Evolutionary conservation across 64 coral and sea anemone genomes (phyloP).

Genomic region (Montipora cactus): DNA sequence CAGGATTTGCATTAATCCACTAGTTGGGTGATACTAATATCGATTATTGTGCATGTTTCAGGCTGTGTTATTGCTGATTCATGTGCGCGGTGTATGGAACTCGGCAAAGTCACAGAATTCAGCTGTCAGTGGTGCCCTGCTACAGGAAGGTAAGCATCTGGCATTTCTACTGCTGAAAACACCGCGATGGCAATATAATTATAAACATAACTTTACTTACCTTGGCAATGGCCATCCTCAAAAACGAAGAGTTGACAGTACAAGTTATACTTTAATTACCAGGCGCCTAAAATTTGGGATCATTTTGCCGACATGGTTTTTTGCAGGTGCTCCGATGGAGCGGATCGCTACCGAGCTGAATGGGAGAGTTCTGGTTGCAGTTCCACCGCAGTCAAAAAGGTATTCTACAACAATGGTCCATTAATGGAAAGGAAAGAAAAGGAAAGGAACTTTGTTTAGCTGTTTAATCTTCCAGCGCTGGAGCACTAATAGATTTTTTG

Average conservation of each 20-base stretch:
- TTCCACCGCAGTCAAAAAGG: background rate
- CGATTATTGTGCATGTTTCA: background rate
- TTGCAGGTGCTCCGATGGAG: constrained; percentile 65
- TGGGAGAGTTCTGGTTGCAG: constrained; percentile 16
- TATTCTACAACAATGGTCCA: background rate
- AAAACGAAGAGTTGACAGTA: no score
- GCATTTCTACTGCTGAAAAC: background rate
- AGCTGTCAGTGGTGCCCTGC: constrained; percentile 55
- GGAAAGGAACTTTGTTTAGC: no score
- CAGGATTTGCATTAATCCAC: no score
- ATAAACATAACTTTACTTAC: background rate
- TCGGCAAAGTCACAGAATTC: constrained; percentile 20
- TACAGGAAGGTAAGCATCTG: constrained; percentile 39
- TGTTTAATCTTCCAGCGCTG: no score
- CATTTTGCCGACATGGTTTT: background rate
- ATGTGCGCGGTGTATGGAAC: constrained; percentile 40
- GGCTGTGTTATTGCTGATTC: constrained; percentile 55
- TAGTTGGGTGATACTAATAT: no score
- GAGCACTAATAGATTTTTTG: no score
- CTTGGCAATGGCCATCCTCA: no score
- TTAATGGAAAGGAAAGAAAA: no score
- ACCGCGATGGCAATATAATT: background rate
- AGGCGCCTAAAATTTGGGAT: background rate
- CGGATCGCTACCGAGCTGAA: constrained; percentile 53
- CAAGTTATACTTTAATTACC: no score